Evolutionary conservation across 2,888 invertebrate species (phyloP).

Genomic region (Sabatieria punctata): DNA sequence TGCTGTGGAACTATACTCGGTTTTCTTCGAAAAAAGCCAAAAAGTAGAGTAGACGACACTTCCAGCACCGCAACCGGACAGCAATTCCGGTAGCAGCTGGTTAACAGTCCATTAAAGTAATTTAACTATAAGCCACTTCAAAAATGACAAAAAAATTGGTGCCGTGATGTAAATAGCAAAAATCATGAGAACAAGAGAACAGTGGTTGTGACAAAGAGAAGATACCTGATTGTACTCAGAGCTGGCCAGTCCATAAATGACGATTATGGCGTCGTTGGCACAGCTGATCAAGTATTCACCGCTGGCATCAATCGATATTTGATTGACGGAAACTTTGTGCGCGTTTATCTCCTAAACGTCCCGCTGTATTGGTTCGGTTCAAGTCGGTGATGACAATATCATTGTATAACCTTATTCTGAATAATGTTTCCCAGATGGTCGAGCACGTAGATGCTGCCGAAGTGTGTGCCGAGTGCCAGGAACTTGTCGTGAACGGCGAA

Average conservation of each 20-base stretch:
- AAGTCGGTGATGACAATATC: background rate
- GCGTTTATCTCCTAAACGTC: background rate
- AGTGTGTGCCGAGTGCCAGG: slow-evolving; percentile 21
- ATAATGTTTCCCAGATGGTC: slow-evolving; percentile 21
- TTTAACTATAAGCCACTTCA: no score
- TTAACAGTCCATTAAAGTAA: no score
- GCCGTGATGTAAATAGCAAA: no score
- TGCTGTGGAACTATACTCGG: no score
- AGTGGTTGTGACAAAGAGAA: no score
- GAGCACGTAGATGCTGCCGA: slow-evolving; percentile 21
- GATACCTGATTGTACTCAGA: slow-evolving; percentile 21
- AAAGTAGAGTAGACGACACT: no score
- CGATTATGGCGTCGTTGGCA: slow-evolving; percentile 43
- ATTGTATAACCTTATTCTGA: background rate
- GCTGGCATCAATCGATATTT: slow-evolving; percentile 74
- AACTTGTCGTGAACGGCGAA: slow-evolving; percentile 25
- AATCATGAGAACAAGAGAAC: no score
- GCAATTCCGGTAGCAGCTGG: no score
- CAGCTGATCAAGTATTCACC: slow-evolving; percentile 72
- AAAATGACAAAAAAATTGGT: no score
- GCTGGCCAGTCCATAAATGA: slow-evolving; percentile 56
- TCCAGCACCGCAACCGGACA: no score
- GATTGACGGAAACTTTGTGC: slow-evolving; percentile 79
- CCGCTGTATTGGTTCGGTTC: background rate
- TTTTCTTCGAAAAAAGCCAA: no score